Percentiles rank a stretch among this genome's conserved stretches.
Evolutionary conservation across 2,888 invertebrate species (phyloP).

Genomic region (Sympetrum striolatum): DNA sequence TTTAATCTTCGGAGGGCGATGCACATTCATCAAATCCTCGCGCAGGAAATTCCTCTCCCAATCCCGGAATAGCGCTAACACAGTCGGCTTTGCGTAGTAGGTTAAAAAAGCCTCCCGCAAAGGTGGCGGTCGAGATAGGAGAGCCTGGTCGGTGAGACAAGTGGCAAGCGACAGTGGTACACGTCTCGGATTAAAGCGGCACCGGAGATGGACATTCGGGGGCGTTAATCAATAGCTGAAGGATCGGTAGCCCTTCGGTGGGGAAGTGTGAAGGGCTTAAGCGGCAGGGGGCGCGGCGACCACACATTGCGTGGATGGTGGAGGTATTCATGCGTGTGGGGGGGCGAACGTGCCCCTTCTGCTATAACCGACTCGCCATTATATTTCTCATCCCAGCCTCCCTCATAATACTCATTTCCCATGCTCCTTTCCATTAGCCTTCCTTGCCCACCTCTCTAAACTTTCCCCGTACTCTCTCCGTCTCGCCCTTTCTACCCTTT

Average conservation of each 20-base stretch:
- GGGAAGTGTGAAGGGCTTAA: constrained; percentile 21
- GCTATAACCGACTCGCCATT: too few species aligned
- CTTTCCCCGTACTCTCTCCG: background rate
- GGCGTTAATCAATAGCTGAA: constrained; percentile 41
- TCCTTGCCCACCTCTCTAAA: too few species aligned
- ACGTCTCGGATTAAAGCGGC: constrained; percentile 25
- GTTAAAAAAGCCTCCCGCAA: background rate
- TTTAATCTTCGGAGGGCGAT: too few species aligned
- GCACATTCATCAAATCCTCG: too few species aligned
- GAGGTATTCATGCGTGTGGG: background rate
- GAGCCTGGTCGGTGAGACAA: background rate
- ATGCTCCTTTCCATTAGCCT: too few species aligned
- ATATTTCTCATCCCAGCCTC: too few species aligned
- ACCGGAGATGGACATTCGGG: background rate
- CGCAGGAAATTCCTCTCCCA: too few species aligned
- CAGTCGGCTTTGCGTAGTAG: background rate
- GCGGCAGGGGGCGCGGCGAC: background rate
- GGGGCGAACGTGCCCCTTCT: background rate
- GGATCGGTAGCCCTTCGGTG: constrained; percentile 20
- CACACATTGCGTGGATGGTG: background rate
- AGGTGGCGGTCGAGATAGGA: background rate
- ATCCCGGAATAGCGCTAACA: too few species aligned
- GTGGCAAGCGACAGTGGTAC: background rate
- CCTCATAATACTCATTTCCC: too few species aligned
- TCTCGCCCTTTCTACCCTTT: background rate